Conservation (phyloP, 2,797 vertebrate genomes). For the Galago senegalensis region DNA sequence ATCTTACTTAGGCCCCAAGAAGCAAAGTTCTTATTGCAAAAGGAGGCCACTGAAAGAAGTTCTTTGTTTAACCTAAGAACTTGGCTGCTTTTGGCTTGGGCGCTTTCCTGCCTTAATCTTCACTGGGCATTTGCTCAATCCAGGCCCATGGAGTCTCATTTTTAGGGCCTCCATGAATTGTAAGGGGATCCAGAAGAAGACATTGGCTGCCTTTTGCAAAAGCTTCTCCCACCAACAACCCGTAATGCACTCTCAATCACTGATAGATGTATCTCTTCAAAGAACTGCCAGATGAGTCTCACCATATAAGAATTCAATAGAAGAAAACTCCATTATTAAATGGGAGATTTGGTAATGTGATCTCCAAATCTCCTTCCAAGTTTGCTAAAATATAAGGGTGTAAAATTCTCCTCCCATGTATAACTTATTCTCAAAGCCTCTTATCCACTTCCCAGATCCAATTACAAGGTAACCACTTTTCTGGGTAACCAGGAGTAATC, state of each 20-base stretch:
- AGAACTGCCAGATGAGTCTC: conserved; percentile 28
- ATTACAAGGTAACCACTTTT: neutral
- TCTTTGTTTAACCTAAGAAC: conserved; percentile 67
- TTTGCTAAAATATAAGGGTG: neutral
- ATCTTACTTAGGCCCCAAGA: neutral
- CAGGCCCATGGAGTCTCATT: neutral
- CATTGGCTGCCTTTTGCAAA: neutral
- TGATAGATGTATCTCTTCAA: neutral
- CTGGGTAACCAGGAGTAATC: neutral
- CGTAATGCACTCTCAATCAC: neutral
- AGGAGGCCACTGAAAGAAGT: conserved; percentile 3
- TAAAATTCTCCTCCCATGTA: neutral
- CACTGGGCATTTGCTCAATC: neutral
- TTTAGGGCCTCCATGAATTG: neutral
- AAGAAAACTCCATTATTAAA: conserved; percentile 39
- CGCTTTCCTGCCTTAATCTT: conserved; percentile 29
- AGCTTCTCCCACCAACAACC: neutral
- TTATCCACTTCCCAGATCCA: neutral
- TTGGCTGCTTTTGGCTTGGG: neutral
- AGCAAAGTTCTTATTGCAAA: neutral
- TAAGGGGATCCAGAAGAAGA: neutral
- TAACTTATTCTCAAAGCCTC: neutral
- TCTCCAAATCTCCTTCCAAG: neutral
- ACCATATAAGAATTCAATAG: neutral
- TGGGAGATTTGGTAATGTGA: neutral